Evolutionary conservation across 2,797 vertebrate species (phyloP), one percentile per base, ranked within the genome.

Genomic region (Cottoperca gobio): DNA sequence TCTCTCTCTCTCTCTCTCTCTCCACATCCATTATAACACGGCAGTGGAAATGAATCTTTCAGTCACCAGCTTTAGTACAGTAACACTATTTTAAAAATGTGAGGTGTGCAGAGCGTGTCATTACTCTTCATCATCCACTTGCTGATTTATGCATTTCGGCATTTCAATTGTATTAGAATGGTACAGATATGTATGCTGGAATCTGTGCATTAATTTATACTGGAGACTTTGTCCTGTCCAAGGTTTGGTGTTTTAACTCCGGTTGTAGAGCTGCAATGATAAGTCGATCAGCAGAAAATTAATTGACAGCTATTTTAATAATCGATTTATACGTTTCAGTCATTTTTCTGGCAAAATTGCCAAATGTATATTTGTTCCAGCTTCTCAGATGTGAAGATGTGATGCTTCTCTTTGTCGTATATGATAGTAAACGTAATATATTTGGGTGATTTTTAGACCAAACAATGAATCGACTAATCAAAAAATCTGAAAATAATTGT

Each of bases 141-240:
- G 37, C 63, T 63, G 50, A 78, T 82, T 79, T 23, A 35, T 75
- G 48, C 58, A 54, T 45, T 40, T 43, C 62, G 49, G 35, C 68
- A 28, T 57, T 76, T 52, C 8, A 24, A 35, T 68, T 64, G 46
- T 71, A 23, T 66, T 49, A 9, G 52, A 14, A 28, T 1, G 4
- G 40, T 55, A n/a, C 16, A 42, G n/a, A 31, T 24, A 7, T 63
- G 13, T 31, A 19, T 1, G n/a, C 23, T 23, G 23, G 12, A 42
- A 57, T 28, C 14, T 46, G 33, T 26, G 28, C 58, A 14, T 43
- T 70, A 1, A 45, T 49, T 70, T 23, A 19, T 48, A 31, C 49
- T n/a, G 66, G 52, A 45, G 60, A 37, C 33, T 55, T 17, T 79
- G 33, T 45, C 35, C 11, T 33, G 19, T 49, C 43, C 35, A 70